Evolutionary conservation across 2,113 vertebrate species (phyloP), one percentile per base, ranked within the genome.

Genomic region (Ictalurus furcatus): DNA sequence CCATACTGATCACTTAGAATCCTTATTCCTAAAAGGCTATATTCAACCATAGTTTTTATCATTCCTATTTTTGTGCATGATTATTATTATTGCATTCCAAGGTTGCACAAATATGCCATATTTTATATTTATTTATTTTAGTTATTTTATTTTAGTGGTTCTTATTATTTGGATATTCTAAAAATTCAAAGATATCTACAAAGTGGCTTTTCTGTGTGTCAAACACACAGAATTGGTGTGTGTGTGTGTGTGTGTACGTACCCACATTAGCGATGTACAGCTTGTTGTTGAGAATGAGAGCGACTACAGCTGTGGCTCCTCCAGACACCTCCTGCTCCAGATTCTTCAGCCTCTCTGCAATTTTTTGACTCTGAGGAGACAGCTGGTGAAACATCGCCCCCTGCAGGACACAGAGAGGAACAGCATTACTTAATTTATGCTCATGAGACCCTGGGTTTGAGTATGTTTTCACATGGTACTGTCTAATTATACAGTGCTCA

Each of bases 261-360:
- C 98, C 98, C 37, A 98, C 97, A 8, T 98, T 99, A 92, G 98
- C 98, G 0, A 99, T 96, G 69, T 97, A 98, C 52, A 99, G 97
- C 90, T 97, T 99, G 95, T 95, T 97, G 95, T 97, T 98, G 91
- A 98, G 97, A 89, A 99, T 97, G 6, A 99, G 96, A 0, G 97
- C 98, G 89, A 99, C 98, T 4, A 98, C 96, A 0, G 98, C 98
- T 61, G 97, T 99, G 54, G 98, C 97, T 52, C 98, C 98, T 85
- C 98, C 98, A 0, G 97, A 97, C 90, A 97, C 96, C 92, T 99
- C 98, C 95, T 97, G 97, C 93, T 99, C 98, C 93, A 99, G 90
- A 61, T 91, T 92, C 91, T 96, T 97, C 91, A 99, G 92, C 63
- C 97, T 95, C 88, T 99, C 98, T 23, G 97, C 95, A 71, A 98